A percentile compares a stretch with the other conserved stretches of the same genome.
Conservation (phyloP, 2,888 invertebrate species). For the Cataglyphis rosenhaueri region DNA sequence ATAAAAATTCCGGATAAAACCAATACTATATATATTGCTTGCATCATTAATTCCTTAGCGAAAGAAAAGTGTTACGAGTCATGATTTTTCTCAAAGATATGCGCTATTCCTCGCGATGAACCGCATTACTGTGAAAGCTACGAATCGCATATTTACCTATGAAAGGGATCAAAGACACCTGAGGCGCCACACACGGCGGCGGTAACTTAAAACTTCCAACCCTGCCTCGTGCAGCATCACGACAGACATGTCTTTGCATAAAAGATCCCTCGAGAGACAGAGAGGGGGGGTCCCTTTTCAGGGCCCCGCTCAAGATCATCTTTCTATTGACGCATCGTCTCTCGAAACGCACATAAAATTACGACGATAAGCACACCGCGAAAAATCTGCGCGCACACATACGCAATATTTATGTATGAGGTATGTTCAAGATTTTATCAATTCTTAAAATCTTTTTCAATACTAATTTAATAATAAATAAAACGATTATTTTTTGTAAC, state of each 20-base stretch:
- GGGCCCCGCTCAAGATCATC: conserved; percentile 77
- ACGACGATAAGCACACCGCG: conserved; percentile 61
- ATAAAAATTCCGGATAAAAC: not conserved
- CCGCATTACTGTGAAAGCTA: conserved; percentile 68
- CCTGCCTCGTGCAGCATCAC: conserved; percentile 72
- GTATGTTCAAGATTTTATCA: not conserved
- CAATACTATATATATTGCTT: not conserved
- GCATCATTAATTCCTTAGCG: not conserved
- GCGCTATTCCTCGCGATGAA: conserved; percentile 7
- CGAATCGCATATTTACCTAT: conserved; percentile 81
- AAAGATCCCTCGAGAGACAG: conserved; percentile 70
- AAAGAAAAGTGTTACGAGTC: not conserved
- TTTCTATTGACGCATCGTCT: conserved; percentile 82
- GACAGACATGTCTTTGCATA: conserved; percentile 82
- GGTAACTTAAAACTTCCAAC: conserved; percentile 82
- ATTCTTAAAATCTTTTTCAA: not conserved
- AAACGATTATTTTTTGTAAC: not conserved
- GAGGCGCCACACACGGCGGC: conserved; percentile 84
- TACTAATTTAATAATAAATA: not conserved
- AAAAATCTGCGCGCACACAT: conserved; percentile 3
- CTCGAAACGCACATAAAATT: conserved; percentile 61
- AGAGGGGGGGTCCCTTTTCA: conserved; percentile 70
- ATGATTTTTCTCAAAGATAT: not conserved
- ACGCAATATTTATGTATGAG: not conserved
- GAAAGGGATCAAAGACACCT: conserved; percentile 82